Conservation (phyloP, 2,113 vertebrate genomes). For the Fukomys damarensis region DNA sequence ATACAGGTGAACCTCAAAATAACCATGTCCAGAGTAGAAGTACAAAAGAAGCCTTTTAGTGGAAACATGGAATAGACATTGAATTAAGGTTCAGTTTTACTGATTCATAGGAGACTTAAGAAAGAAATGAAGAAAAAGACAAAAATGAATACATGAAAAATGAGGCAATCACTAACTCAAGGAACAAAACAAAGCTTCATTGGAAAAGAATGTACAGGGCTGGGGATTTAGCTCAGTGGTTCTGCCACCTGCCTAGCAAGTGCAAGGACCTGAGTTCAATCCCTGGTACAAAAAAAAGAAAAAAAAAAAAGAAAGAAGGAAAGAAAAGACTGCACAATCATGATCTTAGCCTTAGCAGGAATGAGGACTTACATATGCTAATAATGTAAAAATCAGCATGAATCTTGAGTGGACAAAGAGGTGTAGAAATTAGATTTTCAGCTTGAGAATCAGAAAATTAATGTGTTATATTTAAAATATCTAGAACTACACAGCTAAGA, state of each 20-base stretch:
- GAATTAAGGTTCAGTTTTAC: background rate
- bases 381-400: background rate
- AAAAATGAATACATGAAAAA: background rate
- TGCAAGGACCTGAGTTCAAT: no score
- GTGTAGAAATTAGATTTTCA: background rate
- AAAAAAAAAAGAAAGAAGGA: no score
- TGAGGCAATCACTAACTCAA: background rate
- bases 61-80: background rate
- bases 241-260: no score
- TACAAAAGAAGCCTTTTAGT: background rate
- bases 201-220: background rate
- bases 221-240: no score
- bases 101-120: background rate
- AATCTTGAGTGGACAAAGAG: background rate
- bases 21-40: background rate
- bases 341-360: background rate
- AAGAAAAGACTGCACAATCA: background rate
- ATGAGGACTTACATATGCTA: background rate
- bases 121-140: background rate
- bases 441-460: background rate
- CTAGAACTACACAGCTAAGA: background rate
- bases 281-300: no score
- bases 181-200: background rate
- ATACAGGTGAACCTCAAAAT: background rate
- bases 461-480: background rate